phyloP scores from a whole-genome alignment of 2,113 vertebrate genomes.

The Gallinago media region DNA sequence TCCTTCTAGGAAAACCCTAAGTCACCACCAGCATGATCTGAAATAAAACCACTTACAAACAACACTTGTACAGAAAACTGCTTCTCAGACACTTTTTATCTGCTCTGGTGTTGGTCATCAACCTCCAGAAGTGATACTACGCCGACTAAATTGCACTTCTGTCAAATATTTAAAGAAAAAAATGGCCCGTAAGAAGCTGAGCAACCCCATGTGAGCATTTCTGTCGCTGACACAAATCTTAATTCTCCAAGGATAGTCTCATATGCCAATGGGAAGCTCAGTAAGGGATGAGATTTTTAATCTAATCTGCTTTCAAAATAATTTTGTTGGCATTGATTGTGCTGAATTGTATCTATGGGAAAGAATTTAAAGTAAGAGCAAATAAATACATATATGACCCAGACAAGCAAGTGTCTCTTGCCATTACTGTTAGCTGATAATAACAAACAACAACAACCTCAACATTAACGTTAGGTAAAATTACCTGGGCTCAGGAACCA shows the following conservation, averaged over 20 bases:
- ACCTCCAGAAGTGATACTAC: background rate
- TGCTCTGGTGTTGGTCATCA: background rate
- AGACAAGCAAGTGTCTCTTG: background rate
- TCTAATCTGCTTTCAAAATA: slow-evolving; percentile 62
- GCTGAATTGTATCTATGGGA: slow-evolving; percentile 37
- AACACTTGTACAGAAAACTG: background rate
- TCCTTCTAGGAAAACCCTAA: background rate
- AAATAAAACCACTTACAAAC: background rate
- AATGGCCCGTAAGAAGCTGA: background rate
- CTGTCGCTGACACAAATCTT: background rate
- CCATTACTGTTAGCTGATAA: background rate
- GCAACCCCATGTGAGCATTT: background rate
- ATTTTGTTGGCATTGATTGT: slow-evolving; percentile 54
- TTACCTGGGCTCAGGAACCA: background rate
- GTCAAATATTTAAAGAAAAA: background rate
- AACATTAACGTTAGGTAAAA: background rate
- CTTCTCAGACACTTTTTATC: background rate
- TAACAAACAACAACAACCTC: background rate
- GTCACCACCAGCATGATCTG: background rate
- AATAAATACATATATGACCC: background rate
- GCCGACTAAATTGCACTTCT: background rate
- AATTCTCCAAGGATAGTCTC: slow-evolving; percentile 22
- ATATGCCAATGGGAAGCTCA: slow-evolving; percentile 27
- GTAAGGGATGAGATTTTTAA: slow-evolving; percentile 42
- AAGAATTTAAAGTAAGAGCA: slow-evolving; percentile 42